Conservation (phyloP, 2,113 vertebrate genomes). For the Nettapus auritus region DNA sequence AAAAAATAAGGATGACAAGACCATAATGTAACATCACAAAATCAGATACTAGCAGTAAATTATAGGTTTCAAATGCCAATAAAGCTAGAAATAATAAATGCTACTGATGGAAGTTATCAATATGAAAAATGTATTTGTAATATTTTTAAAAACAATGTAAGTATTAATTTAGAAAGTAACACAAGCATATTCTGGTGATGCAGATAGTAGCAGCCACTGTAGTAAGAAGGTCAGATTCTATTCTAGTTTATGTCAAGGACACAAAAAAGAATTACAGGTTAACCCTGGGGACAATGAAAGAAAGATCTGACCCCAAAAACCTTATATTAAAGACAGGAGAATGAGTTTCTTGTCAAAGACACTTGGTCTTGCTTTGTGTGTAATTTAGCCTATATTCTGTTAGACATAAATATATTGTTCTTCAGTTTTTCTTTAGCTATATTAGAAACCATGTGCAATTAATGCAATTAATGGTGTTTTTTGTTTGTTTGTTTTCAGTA, state of each 20-base stretch:
- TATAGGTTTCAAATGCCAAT: conserved; percentile 5
- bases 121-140: background rate
- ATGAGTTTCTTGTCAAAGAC: background rate
- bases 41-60: conserved; percentile 16
- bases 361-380: background rate
- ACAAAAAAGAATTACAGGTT: background rate
- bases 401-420: background rate
- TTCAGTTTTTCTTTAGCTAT: background rate
- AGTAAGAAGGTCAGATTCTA: background rate
- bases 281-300: background rate
- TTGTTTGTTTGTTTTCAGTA: background rate
- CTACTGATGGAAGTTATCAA: background rate
- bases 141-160: background rate
- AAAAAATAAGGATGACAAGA: background rate
- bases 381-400: background rate
- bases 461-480: too few species aligned
- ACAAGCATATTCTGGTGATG: background rate
- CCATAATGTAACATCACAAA: background rate
- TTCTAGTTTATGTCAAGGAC: background rate
- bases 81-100: conserved; percentile 4
- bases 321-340: background rate
- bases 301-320: background rate
- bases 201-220: background rate
- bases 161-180: background rate
- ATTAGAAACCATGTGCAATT: background rate